Evolutionary conservation across 2,888 invertebrate genomes (phyloP).

Genomic region (Calameuta idolon): DNA sequence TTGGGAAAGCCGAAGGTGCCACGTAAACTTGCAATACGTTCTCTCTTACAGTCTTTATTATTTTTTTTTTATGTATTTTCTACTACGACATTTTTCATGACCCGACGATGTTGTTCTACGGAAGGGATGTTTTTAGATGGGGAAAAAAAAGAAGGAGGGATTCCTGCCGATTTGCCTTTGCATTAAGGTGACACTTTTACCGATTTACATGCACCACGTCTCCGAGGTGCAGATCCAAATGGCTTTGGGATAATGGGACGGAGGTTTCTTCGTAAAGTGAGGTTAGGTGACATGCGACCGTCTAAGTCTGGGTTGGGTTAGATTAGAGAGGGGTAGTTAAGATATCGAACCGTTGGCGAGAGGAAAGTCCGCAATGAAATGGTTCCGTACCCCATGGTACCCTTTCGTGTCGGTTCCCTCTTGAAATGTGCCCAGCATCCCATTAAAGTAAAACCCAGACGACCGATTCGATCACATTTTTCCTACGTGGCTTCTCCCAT

Average conservation of each 20-base stretch:
- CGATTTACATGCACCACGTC: constrained; percentile 4
- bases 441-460: neutral
- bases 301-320: constrained; percentile 29
- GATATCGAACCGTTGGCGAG: constrained; percentile 31
- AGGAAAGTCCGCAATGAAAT: neutral
- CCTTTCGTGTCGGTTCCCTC: neutral
- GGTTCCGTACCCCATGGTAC: constrained; percentile 1
- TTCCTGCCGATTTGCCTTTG: too few relatives aligned
- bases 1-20: constrained; percentile 5
- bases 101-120: neutral
- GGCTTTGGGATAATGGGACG: constrained; percentile 9
- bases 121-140: neutral
- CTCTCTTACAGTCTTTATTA: neutral
- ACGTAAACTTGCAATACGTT: neutral
- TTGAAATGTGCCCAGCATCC: neutral
- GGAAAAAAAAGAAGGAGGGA: neutral
- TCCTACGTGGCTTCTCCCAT: neutral
- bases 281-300: constrained; percentile 7
- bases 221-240: constrained; percentile 9
- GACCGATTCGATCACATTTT: neutral
- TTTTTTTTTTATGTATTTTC: neutral
- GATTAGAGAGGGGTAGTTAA: constrained; percentile 36
- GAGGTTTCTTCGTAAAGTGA: neutral
- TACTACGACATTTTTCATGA: neutral
- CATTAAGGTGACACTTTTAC: neutral